Conservation (phyloP, 2,797 vertebrate genomes). For the Capromys pilorides region DNA sequence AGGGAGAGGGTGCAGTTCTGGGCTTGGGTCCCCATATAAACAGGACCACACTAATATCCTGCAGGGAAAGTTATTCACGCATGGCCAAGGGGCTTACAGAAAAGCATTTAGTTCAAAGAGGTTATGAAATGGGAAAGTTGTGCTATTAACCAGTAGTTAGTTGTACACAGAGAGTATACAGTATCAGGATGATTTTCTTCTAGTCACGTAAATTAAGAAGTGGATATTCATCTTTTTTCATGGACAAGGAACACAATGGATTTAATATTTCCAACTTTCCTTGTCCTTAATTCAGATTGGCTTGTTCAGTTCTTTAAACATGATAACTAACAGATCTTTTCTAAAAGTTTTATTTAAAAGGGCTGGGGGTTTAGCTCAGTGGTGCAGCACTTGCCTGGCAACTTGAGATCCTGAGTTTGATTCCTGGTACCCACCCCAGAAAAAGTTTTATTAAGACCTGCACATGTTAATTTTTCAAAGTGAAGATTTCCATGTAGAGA, state of each 20-base stretch:
- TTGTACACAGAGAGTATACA: slow-evolving; percentile 14
- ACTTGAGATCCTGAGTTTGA: no score
- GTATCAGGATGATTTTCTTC: slow-evolving; percentile 24
- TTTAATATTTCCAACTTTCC: slow-evolving; percentile 27
- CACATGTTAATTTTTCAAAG: slow-evolving; percentile 37
- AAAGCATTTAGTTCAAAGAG: slow-evolving; percentile 67
- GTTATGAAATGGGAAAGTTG: slow-evolving; percentile 59
- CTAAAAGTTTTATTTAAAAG: background rate
- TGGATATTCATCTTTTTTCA: slow-evolving; percentile 55
- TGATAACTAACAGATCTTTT: background rate
- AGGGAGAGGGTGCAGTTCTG: background rate
- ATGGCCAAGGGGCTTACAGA: slow-evolving; percentile 24
- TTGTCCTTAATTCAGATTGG: slow-evolving; percentile 27
- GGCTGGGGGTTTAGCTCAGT: no score
- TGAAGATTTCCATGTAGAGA: background rate
- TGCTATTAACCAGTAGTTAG: background rate
- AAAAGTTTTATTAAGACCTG: background rate
- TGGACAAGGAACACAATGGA: background rate
- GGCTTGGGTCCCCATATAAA: background rate
- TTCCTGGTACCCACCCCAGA: no score
- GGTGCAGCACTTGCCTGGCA: no score
- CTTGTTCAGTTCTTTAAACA: slow-evolving; percentile 19
- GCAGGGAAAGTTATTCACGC: slow-evolving; percentile 21
- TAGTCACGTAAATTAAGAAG: slow-evolving; percentile 34
- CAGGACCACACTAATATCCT: background rate